phyloP scores from a whole-genome alignment of 2,797 vertebrate genomes.

The Tolypeutes matacus region DNA sequence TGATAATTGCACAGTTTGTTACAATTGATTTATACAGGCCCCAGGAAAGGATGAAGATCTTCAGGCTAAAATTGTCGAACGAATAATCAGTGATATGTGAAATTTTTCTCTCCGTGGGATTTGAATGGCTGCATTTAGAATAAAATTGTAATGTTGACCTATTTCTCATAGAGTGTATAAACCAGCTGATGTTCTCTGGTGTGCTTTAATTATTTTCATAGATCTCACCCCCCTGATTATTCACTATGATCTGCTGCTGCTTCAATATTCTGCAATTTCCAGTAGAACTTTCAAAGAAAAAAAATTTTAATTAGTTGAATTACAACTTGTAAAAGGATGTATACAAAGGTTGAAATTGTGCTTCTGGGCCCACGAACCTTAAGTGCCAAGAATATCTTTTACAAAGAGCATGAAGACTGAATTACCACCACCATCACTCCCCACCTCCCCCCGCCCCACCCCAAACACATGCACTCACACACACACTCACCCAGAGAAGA shows the following conservation, averaged over 20 bases:
- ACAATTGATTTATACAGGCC: slow-evolving; percentile 70
- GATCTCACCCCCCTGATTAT: neutral
- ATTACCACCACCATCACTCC: neutral
- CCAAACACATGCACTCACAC: neutral
- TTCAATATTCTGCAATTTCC: slow-evolving; percentile 35
- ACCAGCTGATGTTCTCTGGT: neutral
- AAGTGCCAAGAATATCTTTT: neutral
- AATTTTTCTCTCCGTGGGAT: neutral
- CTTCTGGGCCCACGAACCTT: neutral
- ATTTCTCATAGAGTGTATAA: neutral
- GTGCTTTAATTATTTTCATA: neutral
- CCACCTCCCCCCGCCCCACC: neutral
- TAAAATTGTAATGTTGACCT: neutral
- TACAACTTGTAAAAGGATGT: neutral
- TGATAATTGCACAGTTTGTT: slow-evolving; percentile 74
- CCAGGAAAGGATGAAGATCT: slow-evolving; percentile 46
- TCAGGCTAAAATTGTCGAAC: slow-evolving; percentile 43
- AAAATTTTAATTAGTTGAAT: slow-evolving; percentile 13
- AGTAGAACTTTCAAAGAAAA: neutral
- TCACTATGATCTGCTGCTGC: neutral
- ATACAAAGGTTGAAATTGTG: neutral
- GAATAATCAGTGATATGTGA: slow-evolving; percentile 63
- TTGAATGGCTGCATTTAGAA: slow-evolving; percentile 39
- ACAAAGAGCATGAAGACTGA: neutral
- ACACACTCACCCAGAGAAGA: neutral